Evolutionary conservation across 2,797 vertebrate species (phyloP), one percentile per base, ranked within the genome.

Genomic region (Toxotes lorentzi): DNA sequence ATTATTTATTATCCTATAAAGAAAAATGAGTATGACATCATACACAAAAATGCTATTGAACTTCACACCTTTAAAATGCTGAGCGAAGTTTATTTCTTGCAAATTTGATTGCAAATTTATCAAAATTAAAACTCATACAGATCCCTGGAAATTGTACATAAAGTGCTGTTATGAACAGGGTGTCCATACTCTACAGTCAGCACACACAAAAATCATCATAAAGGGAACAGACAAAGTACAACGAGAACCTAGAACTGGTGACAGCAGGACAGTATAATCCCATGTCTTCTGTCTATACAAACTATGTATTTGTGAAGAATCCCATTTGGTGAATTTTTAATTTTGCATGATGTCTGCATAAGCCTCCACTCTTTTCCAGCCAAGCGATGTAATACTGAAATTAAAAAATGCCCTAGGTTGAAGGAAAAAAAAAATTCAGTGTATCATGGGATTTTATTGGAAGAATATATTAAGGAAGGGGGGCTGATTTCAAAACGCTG

Each of bases 131-230:
- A 82, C 9, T 77, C 43, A 71, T 62, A 77, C 65, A 78, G 32
- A 77, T 68, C 3, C 70, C 47, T 69, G 23, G 23, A 61, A 80
- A 81, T 72, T 78, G 13, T 64, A 78, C 73, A 84, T 86, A 85
- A 91, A 89, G 87, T 90, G 81, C 81, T 74, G 54, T 82, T 80
- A 77, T 70, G 66, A 71, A 79, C 43, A 77, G 60, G 38, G 19
- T 62, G 41, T 65, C 21, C 41, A 32, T 5, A 56, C 11, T 13
- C 13, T 60, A 76, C 23, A 64, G 23, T 56, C 69, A 80, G 32
- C 54, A 62, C 45, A 76, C 41, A 82, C n/a, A 62, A 47, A 64
- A 70, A 72, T 34, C 70, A 43, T 43, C 23, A 57, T 56, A 27
- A 78, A 76, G 4, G 30, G 51, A 85, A 77, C 48, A 65, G 27